Conservation (phyloP, 1,140 invertebrate species). For the Marisa cornuarietis region DNA sequence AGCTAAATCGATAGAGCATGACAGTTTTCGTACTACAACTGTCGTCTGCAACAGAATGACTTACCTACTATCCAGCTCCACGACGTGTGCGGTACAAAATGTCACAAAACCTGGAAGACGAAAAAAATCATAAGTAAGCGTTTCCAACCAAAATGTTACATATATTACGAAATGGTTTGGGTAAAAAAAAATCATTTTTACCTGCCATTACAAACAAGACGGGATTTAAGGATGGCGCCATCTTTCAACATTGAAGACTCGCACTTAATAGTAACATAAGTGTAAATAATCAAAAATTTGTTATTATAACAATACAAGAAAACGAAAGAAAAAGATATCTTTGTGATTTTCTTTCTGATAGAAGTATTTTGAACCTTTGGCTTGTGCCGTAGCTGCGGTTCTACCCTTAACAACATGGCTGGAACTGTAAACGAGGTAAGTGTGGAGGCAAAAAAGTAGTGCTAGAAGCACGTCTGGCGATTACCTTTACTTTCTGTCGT, state of each 20-base stretch:
- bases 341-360: too few species aligned
- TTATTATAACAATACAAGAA: background rate
- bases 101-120: constrained; percentile 36
- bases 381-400: too few species aligned
- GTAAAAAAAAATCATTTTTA: background rate
- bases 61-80: constrained; percentile 50
- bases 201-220: constrained; percentile 15
- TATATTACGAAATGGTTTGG: background rate
- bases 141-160: background rate
- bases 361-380: too few species aligned
- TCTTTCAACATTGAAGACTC: constrained; percentile 27
- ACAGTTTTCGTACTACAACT: background rate
- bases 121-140: background rate
- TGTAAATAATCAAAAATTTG: background rate
- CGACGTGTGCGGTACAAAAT: constrained; percentile 14
- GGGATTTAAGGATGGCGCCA: constrained; percentile 27
- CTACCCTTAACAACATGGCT: too few species aligned
- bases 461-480: too few species aligned
- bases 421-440: too few species aligned
- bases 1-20: constrained; percentile 13
- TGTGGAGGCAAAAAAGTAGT: too few species aligned
- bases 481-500: too few species aligned
- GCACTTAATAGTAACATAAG: constrained; percentile 13
- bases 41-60: background rate
- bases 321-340: too few species aligned